These are phyloP conservation scores for Aproaerema taeniolella DNA, from an alignment of 2,888 invertebrate species.

Conservation along the genomic window DNA sequence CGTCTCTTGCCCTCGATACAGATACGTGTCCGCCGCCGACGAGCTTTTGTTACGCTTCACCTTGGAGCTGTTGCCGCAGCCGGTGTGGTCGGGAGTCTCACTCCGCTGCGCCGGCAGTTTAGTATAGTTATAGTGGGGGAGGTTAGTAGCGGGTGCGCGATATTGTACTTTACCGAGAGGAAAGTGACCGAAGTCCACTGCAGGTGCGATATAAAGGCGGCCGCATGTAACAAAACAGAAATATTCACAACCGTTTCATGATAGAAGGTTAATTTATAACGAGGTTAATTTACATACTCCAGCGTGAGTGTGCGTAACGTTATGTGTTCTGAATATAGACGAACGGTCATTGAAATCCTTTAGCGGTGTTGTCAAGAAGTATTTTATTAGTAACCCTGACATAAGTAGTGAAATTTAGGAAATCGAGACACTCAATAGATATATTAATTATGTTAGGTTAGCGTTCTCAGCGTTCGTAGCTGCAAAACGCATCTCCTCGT, in stretches of 20 bases:
- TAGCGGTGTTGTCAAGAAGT: no score
- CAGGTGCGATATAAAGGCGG: slow-evolving; percentile 76
- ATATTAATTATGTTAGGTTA: no score
- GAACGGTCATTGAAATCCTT: no score
- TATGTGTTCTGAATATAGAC: no score
- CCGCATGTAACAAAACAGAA: slow-evolving; percentile 79
- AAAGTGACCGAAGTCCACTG: slow-evolving; percentile 81
- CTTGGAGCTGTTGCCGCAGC: slow-evolving; percentile 48
- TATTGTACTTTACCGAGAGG: slow-evolving; percentile 84
- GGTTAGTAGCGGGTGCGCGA: slow-evolving; percentile 79
- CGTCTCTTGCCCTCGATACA: slow-evolving; percentile 54
- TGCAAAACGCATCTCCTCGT: no score
- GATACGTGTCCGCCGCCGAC: slow-evolving; percentile 60
- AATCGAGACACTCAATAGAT: no score
- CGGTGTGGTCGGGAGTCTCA: slow-evolving; percentile 52
- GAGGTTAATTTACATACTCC: slow-evolving; percentile 13
- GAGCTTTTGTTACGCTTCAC: slow-evolving; percentile 73
- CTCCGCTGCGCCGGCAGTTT: slow-evolving; percentile 55
- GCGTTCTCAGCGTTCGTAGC: no score
- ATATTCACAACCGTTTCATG: slow-evolving; percentile 47
- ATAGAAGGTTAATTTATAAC: slow-evolving; percentile 16
- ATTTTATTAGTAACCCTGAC: no score
- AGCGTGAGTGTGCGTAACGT: slow-evolving; percentile 5
- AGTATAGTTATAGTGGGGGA: slow-evolving; percentile 61
- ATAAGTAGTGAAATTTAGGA: no score